Base-by-base conservation (phyloP, 2,888 invertebrate species). In the Cylindroiulus punctatus region DNA sequence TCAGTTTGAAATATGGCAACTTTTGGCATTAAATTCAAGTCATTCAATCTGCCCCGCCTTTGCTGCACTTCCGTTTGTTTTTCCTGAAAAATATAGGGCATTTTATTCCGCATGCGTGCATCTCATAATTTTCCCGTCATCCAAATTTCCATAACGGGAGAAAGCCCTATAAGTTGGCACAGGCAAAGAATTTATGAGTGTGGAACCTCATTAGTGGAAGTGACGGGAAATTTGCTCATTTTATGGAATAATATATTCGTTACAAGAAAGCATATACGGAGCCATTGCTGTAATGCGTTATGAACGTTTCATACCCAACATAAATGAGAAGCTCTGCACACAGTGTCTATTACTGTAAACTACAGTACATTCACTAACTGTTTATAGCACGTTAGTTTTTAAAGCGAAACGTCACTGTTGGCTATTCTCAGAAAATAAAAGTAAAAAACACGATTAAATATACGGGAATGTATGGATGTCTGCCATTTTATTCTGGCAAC, bases 161-260 rank as follows among this genome's bases (percentile, higher is more conserved):
- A 65, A 65, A 65, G 26, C 57, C 19, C 8, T 10, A 65, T 3
- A 65, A 65, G 57, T 26, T 65, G 57, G 57, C 57, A 65, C 8
- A 10, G 57, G 22, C 57, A 12, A 26, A 22, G 57, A 65, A 65
- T 65, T 65, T 65, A 65, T 65, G 57, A 65, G 57, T 22, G 57
- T 5, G 57, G 57, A 65, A 65, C 57, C 57, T 65, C 57, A 65
- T 65, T 65, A 65, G 57, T 22, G 26, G 57, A 65, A 65, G 57
- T 65, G 57, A 65, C 57, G 57, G 57, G 57, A 65, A 22, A 65
- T 65, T 65, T 65, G 57, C 57, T 65, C 57, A 65, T 65, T 22
- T 65, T 65, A 65, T 65, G 57, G 22, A 65, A 65, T 65, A 65
- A 65, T 65, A 22, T 65, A 65, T 65, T 65, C 57, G 22, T 8